Evolutionary conservation across 2,113 vertebrate genomes (phyloP).

Genomic region (Fregetta grallaria): DNA sequence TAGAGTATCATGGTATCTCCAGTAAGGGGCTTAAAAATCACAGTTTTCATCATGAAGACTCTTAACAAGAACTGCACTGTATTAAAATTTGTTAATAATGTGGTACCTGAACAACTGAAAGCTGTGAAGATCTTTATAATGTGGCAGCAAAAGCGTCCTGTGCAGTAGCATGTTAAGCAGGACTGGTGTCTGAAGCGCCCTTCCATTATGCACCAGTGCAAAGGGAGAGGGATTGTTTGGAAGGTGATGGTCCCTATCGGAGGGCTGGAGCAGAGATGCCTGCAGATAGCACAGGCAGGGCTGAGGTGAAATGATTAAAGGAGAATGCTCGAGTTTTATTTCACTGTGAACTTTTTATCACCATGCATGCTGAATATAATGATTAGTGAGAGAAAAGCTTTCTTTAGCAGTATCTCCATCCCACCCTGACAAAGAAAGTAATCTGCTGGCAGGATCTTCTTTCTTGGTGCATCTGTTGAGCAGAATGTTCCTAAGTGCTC

Average conservation of each 20-base stretch:
- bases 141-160: background rate
- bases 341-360: background rate
- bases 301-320: background rate
- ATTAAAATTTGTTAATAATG: background rate
- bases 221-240: background rate
- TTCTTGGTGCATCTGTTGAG: background rate
- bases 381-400: background rate
- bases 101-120: background rate
- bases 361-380: background rate
- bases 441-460: background rate
- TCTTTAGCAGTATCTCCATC: background rate
- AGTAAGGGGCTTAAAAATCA: background rate
- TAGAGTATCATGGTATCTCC: background rate
- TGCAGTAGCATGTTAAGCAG: background rate
- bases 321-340: background rate
- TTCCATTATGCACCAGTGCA: background rate
- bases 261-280: background rate
- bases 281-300: background rate
- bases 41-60: background rate
- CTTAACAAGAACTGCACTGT: background rate
- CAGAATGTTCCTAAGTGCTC: background rate
- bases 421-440: background rate
- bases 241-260: background rate
- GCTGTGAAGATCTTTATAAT: background rate
- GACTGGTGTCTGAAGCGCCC: background rate